Evolutionary conservation across 1,140 invertebrate genomes (phyloP).

Genomic region (Drosophila guanche): DNA sequence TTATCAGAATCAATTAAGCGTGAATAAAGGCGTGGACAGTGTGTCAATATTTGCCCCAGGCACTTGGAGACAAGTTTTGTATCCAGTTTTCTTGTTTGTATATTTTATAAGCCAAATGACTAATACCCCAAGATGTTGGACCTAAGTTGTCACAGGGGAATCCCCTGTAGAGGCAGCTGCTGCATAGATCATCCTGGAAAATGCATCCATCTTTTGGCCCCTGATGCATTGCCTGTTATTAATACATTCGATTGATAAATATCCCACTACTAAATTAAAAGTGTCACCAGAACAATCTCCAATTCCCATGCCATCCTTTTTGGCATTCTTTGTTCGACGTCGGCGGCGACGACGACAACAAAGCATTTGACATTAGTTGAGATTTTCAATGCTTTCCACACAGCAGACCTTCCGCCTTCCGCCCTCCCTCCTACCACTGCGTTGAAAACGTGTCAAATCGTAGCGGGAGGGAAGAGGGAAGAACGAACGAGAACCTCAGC

Average conservation of each 20-base stretch:
- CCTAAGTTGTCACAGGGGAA: neutral
- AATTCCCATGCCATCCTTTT: neutral
- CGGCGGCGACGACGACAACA: constrained; percentile 52
- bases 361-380: constrained; percentile 75
- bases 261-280: constrained; percentile 66
- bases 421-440: neutral
- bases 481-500: constrained; percentile 12
- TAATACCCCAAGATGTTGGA: neutral
- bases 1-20: constrained; percentile 48
- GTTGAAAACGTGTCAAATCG: constrained; percentile 60
- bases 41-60: constrained; percentile 56
- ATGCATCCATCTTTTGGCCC: constrained; percentile 33
- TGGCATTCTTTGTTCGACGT: constrained; percentile 15
- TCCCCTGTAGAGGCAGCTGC: constrained; percentile 1
- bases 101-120: constrained; percentile 18
- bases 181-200: constrained; percentile 31
- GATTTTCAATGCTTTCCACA: constrained; percentile 65
- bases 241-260: constrained; percentile 64
- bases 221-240: constrained; percentile 51
- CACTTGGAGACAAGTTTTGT: constrained; percentile 48
- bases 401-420: no score
- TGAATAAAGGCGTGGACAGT: constrained; percentile 14
- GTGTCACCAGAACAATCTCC: constrained; percentile 38
- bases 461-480: neutral
- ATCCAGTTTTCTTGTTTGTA: no score